These are phyloP conservation scores for Harpagifer antarcticus DNA, from an alignment of 2,797 vertebrate genomes.

Conservation along the genomic window DNA sequence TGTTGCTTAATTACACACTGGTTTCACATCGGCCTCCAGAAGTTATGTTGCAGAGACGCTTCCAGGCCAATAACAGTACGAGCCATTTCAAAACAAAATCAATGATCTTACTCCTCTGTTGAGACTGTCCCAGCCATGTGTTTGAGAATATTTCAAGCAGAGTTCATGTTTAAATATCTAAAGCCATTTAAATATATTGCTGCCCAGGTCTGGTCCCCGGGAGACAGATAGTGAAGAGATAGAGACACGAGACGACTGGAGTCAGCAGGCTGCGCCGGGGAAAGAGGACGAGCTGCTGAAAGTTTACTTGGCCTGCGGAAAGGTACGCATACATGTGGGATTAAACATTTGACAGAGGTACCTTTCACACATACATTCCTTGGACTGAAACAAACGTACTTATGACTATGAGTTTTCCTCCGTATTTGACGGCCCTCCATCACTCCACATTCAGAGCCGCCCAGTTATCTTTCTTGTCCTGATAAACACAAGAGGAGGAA, in stretches of 20 bases:
- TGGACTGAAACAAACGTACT: slow-evolving; percentile 48
- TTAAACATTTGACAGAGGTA: neutral
- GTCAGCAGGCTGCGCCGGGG: slow-evolving; percentile 58
- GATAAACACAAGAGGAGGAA: slow-evolving; percentile 23
- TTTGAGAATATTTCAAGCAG: slow-evolving; percentile 65
- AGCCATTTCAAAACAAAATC: slow-evolving; percentile 66
- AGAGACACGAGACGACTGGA: slow-evolving; percentile 73
- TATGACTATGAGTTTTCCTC: slow-evolving; percentile 71
- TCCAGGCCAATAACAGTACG: slow-evolving; percentile 80
- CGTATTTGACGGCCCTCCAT: slow-evolving; percentile 27
- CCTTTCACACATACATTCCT: neutral
- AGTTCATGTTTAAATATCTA: slow-evolving; percentile 72
- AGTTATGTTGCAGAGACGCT: slow-evolving; percentile 60
- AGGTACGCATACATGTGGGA: slow-evolving; percentile 12
- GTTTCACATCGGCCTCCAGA: slow-evolving; percentile 61
- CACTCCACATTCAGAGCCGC: slow-evolving; percentile 69
- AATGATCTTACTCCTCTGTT: slow-evolving; percentile 65
- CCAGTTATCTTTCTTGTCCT: slow-evolving; percentile 80
- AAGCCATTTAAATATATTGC: slow-evolving; percentile 78
- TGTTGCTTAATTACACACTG: slow-evolving; percentile 58
- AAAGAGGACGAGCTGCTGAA: slow-evolving; percentile 68
- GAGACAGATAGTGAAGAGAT: slow-evolving; percentile 68
- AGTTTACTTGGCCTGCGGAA: slow-evolving; percentile 79
- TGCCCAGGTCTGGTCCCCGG: slow-evolving; percentile 74
- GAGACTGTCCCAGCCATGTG: slow-evolving; percentile 53